These are phyloP conservation scores for Pseudopipra pipra DNA, from an alignment of 2,113 vertebrate genomes.

Conservation along the genomic window DNA sequence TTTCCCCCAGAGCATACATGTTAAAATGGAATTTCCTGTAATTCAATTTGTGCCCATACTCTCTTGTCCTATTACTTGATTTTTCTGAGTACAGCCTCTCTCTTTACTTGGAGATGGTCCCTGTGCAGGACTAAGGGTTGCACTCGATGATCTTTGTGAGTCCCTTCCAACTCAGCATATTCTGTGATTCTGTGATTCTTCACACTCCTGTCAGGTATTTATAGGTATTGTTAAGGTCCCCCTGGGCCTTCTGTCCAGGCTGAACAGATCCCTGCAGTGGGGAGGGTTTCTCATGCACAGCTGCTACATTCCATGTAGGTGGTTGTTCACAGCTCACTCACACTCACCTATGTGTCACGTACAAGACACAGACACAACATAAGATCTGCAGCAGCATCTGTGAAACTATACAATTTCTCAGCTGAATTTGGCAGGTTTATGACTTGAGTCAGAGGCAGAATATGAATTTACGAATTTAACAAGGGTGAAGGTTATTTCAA, in stretches of 20 bases:
- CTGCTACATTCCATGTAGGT: background rate
- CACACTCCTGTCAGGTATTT: background rate
- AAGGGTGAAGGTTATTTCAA: background rate
- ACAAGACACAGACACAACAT: background rate
- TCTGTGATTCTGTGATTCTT: background rate
- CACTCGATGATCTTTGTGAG: too few relatives aligned
- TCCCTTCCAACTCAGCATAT: too few relatives aligned
- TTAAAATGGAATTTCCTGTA: background rate
- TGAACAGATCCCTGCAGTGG: background rate
- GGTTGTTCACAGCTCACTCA: background rate
- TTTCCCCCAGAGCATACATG: accelerated
- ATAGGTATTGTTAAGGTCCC: background rate
- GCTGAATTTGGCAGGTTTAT: background rate
- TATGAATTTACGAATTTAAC: background rate
- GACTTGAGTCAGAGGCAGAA: background rate
- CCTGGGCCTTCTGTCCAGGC: background rate
- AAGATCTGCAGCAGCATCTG: background rate
- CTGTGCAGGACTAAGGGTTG: too few relatives aligned
- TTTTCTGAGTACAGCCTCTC: background rate
- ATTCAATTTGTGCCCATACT: background rate
- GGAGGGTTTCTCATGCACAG: background rate
- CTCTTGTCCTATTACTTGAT: background rate
- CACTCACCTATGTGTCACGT: background rate
- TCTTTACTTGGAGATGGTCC: too few relatives aligned
- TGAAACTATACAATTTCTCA: background rate